Percentiles rank a stretch among this genome's conserved stretches.
phyloP scores from a whole-genome alignment of 2,888 invertebrate genomes.

The Nomada fabriciana region DNA sequence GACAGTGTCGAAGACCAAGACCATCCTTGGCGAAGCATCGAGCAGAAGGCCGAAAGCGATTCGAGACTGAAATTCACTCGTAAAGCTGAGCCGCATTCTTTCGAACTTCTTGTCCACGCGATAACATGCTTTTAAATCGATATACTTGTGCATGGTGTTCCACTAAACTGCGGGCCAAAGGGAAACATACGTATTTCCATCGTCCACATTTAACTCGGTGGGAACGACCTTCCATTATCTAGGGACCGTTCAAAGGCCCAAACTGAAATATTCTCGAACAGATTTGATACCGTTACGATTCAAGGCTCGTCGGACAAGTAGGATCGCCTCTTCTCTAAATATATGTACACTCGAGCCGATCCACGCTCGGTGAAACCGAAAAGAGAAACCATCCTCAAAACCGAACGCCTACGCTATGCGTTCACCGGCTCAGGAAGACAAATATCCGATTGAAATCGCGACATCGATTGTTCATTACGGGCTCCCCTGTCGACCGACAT shows the following conservation, averaged over 20 bases:
- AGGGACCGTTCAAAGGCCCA: no score
- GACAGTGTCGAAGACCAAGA: slow-evolving; percentile 60
- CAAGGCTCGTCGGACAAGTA: background rate
- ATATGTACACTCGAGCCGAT: slow-evolving; percentile 3
- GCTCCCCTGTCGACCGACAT: slow-evolving; percentile 11
- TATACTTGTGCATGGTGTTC: no score
- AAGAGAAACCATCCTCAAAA: slow-evolving; percentile 38
- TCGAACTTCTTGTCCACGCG: no score
- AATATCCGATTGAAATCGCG: slow-evolving; percentile 56
- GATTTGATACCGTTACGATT: background rate
- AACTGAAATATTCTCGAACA: no score
- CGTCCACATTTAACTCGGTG: no score
- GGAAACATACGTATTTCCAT: no score
- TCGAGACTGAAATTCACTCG: slow-evolving; percentile 27
- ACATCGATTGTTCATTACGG: slow-evolving; percentile 54
- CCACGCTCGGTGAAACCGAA: slow-evolving; percentile 25
- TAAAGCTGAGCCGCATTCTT: background rate
- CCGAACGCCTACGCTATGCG: slow-evolving; percentile 27
- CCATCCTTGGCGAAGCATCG: slow-evolving; percentile 58
- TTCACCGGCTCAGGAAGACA: slow-evolving; percentile 22
- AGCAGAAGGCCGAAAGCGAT: slow-evolving; percentile 2
- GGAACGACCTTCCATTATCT: no score
- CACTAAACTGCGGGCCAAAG: no score
- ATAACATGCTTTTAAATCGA: no score
- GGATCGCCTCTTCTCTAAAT: background rate